Conservation (phyloP, 1,140 invertebrate genomes). For the Scaptomyza graminum region DNA sequence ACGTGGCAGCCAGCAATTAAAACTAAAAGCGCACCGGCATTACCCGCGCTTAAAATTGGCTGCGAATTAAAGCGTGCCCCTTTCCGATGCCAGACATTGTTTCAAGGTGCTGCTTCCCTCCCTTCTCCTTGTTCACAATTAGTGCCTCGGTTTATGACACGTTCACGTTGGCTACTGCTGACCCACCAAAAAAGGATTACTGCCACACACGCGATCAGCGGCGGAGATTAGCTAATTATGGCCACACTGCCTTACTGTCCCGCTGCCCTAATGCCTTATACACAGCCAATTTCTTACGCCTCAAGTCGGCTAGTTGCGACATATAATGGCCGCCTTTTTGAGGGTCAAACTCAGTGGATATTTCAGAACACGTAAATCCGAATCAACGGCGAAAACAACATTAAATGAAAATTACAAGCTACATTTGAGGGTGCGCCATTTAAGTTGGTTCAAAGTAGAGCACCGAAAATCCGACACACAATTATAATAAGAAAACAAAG, state of each 20-base stretch:
- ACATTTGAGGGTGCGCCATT: constrained; percentile 54
- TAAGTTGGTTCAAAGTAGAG: constrained; percentile 6
- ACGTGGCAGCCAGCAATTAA: constrained; percentile 55
- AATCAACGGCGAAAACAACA: constrained; percentile 47
- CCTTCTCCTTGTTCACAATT: constrained; percentile 24
- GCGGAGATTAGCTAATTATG: constrained; percentile 63
- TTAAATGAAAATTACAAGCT: constrained; percentile 76
- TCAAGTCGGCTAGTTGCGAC: constrained; percentile 61
- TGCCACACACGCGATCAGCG: constrained; percentile 69
- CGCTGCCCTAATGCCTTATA: neutral
- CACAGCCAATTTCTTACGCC: constrained; percentile 56
- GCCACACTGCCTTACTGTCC: constrained; percentile 8
- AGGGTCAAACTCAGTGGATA: constrained; percentile 69
- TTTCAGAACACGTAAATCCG: constrained; percentile 41
- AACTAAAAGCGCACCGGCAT: constrained; percentile 69
- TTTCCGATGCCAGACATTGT: neutral
- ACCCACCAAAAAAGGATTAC: constrained; percentile 69
- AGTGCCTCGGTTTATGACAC: constrained; percentile 61
- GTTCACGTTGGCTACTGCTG: constrained; percentile 50
- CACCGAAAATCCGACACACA: constrained; percentile 35
- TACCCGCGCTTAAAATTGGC: constrained; percentile 49
- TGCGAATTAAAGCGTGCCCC: constrained; percentile 40
- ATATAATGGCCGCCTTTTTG: constrained; percentile 75
- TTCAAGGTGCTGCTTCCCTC: constrained; percentile 3
- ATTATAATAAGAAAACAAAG: constrained; percentile 6